Evolutionary conservation across 2,113 vertebrate genomes (phyloP).

Genomic region (human (Homo sapiens)): GRCh38 chr5:52860501-52861000

Average conservation of each 20-base stretch:
- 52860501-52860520: too few species aligned
- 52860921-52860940: not conserved
- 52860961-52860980: slow-evolving; percentile 14
- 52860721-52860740: not conserved
- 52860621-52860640: not conserved
- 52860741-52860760: not conserved
- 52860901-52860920: not conserved
- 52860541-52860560: too few species aligned
- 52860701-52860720: not conserved
- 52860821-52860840: not conserved
- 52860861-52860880: not conserved
- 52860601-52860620: not conserved
- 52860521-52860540: too few species aligned
- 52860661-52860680: not conserved
- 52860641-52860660: not conserved
- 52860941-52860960: not conserved
- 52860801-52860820: not conserved
- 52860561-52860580: not conserved
- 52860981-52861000: not conserved
- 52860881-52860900: not conserved
- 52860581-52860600: not conserved
- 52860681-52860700: not conserved
- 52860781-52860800: not conserved
- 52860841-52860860: not conserved
- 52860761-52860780: not conserved